Percentiles rank a stretch among this genome's conserved stretches.
phyloP scores from a whole-genome alignment of 1,140 invertebrate species.

The Drosophila arizonae region DNA sequence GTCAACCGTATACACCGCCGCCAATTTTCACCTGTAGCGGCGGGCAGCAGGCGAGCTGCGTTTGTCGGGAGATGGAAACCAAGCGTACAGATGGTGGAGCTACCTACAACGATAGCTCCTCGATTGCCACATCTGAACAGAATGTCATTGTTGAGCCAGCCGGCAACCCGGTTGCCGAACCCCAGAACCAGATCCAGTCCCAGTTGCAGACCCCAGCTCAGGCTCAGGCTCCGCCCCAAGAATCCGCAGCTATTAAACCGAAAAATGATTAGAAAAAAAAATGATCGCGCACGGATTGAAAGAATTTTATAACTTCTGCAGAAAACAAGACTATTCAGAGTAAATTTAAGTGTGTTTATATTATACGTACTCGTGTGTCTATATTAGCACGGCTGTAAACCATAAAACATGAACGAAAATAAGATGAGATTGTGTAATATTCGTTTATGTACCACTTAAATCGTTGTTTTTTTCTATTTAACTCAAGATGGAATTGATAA shows the following conservation, averaged over 20 bases:
- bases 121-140: neutral
- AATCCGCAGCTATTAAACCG: neutral
- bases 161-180: neutral
- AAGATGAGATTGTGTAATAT: neutral
- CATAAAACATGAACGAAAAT: neutral
- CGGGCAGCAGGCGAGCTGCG: constrained; percentile 13
- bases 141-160: neutral
- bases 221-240: neutral
- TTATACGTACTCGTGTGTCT: neutral
- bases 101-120: neutral
- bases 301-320: neutral
- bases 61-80: neutral
- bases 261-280: neutral
- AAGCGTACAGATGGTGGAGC: constrained; percentile 2
- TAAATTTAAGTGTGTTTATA: neutral
- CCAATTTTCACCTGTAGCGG: constrained; percentile 26
- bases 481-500: too few species aligned
- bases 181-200: neutral
- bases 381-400: neutral
- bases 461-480: too few species aligned
- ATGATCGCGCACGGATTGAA: neutral
- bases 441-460: too few species aligned
- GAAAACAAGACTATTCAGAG: neutral
- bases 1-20: constrained; percentile 12
- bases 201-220: neutral